A percentile compares a stretch with the other conserved stretches of the same genome.
phyloP scores from a whole-genome alignment of 2,888 invertebrate species.

The Leptopterna dolabrata region DNA sequence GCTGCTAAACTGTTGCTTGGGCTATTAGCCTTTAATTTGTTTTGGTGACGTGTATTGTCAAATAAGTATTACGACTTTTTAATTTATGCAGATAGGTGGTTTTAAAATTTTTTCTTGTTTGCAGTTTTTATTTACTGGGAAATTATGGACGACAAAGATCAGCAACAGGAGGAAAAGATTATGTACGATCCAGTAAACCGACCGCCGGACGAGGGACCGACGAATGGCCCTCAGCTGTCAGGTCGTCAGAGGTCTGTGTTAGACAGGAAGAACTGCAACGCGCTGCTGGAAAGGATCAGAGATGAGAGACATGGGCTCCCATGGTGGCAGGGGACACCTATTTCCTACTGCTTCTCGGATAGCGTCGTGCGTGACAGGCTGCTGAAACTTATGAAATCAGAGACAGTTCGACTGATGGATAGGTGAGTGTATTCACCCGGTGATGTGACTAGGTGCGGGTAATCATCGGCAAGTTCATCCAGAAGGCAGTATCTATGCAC shows the following conservation, averaged over 20 bases:
- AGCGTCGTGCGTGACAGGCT: constrained; percentile 38
- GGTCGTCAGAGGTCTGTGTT: not conserved
- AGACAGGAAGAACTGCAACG: constrained; percentile 35
- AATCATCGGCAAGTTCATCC: no score
- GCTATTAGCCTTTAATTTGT: no score
- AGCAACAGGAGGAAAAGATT: not conserved
- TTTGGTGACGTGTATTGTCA: no score
- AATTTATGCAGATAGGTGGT: no score
- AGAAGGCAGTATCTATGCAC: no score
- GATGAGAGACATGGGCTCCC: constrained; percentile 25
- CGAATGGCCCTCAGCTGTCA: not conserved
- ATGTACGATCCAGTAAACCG: constrained; percentile 50
- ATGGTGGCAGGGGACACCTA: constrained; percentile 35
- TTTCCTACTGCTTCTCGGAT: constrained; percentile 18
- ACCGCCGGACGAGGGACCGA: constrained; percentile 29
- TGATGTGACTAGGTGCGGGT: no score
- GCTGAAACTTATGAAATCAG: constrained; percentile 37
- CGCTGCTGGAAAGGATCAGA: constrained; percentile 31
- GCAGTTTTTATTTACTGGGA: not conserved
- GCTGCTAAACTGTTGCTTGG: no score
- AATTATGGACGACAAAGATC: not conserved
- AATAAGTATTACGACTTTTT: no score
- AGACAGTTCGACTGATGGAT: constrained; percentile 34
- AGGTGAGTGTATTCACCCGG: not conserved
- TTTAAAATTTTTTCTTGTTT: not conserved